Base-by-base conservation (phyloP, 53 echinoderm and acorn worm species). In the Hippasteria phrygiana region DNA sequence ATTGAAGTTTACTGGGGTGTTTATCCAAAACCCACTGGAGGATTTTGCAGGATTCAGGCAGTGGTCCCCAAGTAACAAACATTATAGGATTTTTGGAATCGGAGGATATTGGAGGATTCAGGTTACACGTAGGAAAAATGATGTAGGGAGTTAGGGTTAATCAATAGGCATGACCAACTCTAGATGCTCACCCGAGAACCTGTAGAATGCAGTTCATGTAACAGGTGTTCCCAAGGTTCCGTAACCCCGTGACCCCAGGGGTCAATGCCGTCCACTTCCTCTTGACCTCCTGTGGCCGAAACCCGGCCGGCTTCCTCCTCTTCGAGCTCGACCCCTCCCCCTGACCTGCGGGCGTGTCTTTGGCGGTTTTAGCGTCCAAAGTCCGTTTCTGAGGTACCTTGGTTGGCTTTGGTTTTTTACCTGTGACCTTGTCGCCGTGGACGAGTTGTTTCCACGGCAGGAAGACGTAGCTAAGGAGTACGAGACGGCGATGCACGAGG, bases 121-220 rank as follows among this genome's bases (percentile, higher is more conserved):
- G n/a, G n/a, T n/a, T n/a, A n/a, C n/a, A n/a, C n/a, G n/a, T n/a
- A n/a, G n/a, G n/a, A n/a, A n/a, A n/a, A n/a, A n/a, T n/a, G n/a
- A n/a, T n/a, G n/a, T n/a, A n/a, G n/a, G n/a, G n/a, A n/a, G n/a
- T n/a, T n/a, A n/a, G n/a, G n/a, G n/a, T n/a, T n/a, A n/a, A n/a
- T n/a, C n/a, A n/a, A n/a, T n/a, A n/a, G n/a, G n/a, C 8, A 8
- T 12, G 18, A 12, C 18, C 1, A 75, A 41, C 0, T n/a, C 43
- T 2, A 0, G 50, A 50, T 4, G 63, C 91, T 85, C 90, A 95
- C 97, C 97, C 93, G n/a, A 97, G 71, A 9, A 97, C 97, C 48
- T 97, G 97, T 0, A 97, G 78, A 24, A 97, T 90, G 22, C 95
- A 95, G 88, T 97, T 97, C 97, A 97, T 97, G 40, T 97, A 97